Evolutionary conservation across 2,113 vertebrate species (phyloP).

Genomic region (Semnornis frantzii): DNA sequence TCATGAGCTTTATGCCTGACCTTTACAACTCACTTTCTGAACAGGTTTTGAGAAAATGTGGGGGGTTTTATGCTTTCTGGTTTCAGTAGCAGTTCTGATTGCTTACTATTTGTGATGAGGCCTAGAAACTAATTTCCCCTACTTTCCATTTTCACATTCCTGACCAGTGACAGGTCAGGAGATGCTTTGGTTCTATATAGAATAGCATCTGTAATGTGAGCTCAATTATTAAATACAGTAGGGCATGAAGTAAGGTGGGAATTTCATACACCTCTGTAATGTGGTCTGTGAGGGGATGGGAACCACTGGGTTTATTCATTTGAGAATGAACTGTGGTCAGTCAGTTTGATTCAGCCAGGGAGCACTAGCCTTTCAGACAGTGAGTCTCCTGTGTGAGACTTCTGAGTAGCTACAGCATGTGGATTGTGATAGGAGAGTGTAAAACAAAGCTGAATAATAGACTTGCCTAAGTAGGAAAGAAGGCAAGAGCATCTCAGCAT

Average conservation of each 20-base stretch:
- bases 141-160: not conserved
- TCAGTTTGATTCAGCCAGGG: not conserved
- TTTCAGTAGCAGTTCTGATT: slow-evolving; percentile 10
- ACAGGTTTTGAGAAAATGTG: not conserved
- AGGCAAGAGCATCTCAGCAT: not conserved
- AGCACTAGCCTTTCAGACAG: not conserved
- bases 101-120: not conserved
- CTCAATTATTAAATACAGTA: not conserved
- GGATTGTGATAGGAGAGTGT: not conserved
- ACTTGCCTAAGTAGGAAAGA: not conserved
- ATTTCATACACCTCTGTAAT: not conserved
- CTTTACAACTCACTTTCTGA: not conserved
- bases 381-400: not conserved
- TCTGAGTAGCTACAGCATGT: not conserved
- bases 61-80: not conserved
- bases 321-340: not conserved
- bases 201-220: not conserved
- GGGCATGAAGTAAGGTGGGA: not conserved
- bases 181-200: not conserved
- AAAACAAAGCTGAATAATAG: not conserved
- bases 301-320: not conserved
- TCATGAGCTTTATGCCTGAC: not conserved
- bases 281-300: not conserved
- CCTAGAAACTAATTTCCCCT: not conserved
- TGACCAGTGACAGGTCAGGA: not conserved